These are phyloP conservation scores for Bubo scandiacus DNA, from an alignment of 2,113 vertebrate genomes.

Conservation along the genomic window DNA sequence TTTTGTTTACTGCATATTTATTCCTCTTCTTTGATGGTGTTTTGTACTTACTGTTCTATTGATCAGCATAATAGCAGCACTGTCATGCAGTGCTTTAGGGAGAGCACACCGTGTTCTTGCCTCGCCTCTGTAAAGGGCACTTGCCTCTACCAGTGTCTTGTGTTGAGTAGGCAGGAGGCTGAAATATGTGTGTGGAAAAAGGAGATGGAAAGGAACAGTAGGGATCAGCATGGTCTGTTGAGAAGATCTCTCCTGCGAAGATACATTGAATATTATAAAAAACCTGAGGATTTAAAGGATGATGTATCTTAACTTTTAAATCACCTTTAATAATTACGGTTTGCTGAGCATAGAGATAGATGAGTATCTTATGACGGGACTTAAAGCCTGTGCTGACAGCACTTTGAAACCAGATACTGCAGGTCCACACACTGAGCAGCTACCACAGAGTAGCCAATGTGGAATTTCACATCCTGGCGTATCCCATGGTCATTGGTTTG, in stretches of 20 bases:
- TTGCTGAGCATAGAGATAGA: background rate
- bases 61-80: background rate
- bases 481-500: background rate
- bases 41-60: background rate
- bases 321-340: too few relatives aligned
- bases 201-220: background rate
- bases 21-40: background rate
- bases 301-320: background rate
- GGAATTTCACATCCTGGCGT: background rate
- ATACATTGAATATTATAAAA: fast-evolving
- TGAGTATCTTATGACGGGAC: background rate
- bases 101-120: background rate
- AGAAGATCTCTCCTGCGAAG: fast-evolving
- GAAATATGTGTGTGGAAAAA: background rate
- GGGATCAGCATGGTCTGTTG: background rate
- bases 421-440: background rate
- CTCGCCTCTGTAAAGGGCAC: background rate
- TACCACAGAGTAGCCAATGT: background rate
- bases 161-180: background rate
- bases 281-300: background rate
- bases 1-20: background rate
- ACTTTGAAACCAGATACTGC: background rate
- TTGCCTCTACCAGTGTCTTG: fast-evolving
- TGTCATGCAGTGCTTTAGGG: background rate
- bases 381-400: background rate